A percentile compares a stretch with the other conserved stretches of the same genome.
Evolutionary conservation across 2,113 vertebrate species (phyloP).

Genomic region (sheep (Ovis aries)): DNA sequence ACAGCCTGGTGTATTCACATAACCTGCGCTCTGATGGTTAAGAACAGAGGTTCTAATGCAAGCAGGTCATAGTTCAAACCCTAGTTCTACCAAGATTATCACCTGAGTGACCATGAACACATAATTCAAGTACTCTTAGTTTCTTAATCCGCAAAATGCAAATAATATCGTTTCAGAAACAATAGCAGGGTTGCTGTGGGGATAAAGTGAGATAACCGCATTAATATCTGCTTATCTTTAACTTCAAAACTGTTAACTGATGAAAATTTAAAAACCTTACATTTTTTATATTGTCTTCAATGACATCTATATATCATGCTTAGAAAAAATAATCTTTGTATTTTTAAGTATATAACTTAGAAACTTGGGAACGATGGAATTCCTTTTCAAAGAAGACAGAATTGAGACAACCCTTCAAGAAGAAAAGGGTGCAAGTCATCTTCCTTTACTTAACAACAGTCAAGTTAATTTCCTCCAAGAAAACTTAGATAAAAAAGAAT

Average conservation of each 20-base stretch:
- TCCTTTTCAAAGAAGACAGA: not conserved
- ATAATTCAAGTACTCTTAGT: not conserved
- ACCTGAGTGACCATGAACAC: not conserved
- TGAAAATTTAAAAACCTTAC: not conserved
- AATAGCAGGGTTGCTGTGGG: not conserved
- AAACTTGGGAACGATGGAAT: not conserved
- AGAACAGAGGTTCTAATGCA: not conserved
- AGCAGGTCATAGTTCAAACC: not conserved
- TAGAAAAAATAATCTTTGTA: not conserved
- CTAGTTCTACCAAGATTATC: not conserved
- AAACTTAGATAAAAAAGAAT: not conserved
- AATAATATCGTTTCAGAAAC: not conserved
- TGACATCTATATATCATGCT: not conserved
- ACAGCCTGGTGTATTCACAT: not conserved
- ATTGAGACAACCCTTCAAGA: not conserved
- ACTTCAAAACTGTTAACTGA: not conserved
- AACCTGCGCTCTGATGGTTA: not conserved
- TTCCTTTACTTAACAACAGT: not conserved
- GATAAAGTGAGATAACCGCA: not conserved
- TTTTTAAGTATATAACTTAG: not conserved
- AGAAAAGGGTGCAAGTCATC: not conserved
- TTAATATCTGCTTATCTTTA: not conserved
- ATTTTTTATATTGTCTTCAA: not conserved
- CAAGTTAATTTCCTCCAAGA: conserved; percentile 11
- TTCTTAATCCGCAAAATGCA: not conserved